Evolutionary conservation across 2,797 vertebrate genomes (phyloP).

Genomic region (Octomys mimax): DNA sequence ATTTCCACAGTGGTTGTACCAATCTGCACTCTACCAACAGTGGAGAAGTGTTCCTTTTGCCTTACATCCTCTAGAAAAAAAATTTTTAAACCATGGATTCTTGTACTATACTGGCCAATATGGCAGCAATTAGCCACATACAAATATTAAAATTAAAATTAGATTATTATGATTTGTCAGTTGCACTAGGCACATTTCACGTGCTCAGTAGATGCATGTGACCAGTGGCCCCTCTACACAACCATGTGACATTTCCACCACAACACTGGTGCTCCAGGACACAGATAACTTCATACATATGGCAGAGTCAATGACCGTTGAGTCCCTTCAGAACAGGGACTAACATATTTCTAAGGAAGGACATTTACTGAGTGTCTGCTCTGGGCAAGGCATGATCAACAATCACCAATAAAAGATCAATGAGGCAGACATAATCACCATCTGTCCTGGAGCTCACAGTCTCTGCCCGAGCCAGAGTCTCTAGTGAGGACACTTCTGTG

Average conservation of each 20-base stretch:
- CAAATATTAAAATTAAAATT: neutral
- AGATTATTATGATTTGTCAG: neutral
- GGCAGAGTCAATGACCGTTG: neutral
- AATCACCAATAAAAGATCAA: neutral
- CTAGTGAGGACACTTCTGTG: neutral
- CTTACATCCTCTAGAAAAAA: too few relatives aligned
- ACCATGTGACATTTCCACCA: neutral
- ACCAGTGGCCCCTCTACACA: neutral
- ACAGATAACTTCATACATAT: neutral
- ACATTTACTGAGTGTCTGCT: neutral
- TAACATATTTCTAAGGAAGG: neutral
- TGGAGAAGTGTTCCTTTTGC: too few relatives aligned
- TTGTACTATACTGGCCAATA: neutral
- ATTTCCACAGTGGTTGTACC: too few relatives aligned
- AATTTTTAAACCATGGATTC: neutral
- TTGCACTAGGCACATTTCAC: neutral
- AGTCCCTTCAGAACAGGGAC: neutral
- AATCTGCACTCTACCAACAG: too few relatives aligned
- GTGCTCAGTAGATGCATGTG: neutral
- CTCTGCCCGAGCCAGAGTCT: neutral
- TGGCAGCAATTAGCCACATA: neutral
- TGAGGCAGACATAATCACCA: neutral
- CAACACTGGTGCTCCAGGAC: neutral
- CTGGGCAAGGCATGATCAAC: neutral
- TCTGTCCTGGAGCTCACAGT: neutral